Conservation (phyloP, 2,797 vertebrate species). For the Pagetopsis macropterus region DNA sequence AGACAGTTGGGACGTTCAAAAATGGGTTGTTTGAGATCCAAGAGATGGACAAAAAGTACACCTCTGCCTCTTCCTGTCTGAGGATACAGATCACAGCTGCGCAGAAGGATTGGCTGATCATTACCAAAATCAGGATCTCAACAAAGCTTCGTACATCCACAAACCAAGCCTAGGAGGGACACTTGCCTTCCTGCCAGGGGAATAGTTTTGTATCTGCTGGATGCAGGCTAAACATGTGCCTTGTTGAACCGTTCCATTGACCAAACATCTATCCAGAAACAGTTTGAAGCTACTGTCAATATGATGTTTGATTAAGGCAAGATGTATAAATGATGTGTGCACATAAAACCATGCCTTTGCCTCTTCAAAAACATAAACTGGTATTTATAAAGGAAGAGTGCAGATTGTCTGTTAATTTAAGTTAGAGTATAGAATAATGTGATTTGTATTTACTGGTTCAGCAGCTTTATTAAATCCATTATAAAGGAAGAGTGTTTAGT, state of each 20-base stretch:
- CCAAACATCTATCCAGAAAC: background rate
- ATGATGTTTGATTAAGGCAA: conserved; percentile 19
- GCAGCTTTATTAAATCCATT: no score
- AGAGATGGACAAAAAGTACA: conserved; percentile 46
- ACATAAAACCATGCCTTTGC: no score
- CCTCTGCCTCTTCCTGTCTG: conserved; percentile 76
- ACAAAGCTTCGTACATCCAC: conserved; percentile 13
- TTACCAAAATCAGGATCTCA: conserved; percentile 81
- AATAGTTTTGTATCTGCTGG: background rate
- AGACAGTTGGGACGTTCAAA: conserved; percentile 76
- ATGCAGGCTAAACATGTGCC: conserved; percentile 15
- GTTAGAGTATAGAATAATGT: no score
- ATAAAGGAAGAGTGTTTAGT: no score
- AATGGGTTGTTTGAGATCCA: conserved; percentile 77
- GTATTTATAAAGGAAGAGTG: no score
- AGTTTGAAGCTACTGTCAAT: background rate
- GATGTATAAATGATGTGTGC: no score
- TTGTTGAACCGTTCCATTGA: conserved; percentile 9
- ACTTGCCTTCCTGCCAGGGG: background rate
- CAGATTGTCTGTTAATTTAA: no score
- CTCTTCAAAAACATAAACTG: no score
- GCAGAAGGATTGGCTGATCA: conserved; percentile 84
- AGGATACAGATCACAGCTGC: conserved; percentile 82
- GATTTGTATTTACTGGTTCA: no score
- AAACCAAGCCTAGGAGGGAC: background rate